Percentiles rank a stretch among this genome's conserved stretches.
phyloP scores from a whole-genome alignment of 2,797 vertebrate genomes.

The Thaleichthys pacificus region DNA sequence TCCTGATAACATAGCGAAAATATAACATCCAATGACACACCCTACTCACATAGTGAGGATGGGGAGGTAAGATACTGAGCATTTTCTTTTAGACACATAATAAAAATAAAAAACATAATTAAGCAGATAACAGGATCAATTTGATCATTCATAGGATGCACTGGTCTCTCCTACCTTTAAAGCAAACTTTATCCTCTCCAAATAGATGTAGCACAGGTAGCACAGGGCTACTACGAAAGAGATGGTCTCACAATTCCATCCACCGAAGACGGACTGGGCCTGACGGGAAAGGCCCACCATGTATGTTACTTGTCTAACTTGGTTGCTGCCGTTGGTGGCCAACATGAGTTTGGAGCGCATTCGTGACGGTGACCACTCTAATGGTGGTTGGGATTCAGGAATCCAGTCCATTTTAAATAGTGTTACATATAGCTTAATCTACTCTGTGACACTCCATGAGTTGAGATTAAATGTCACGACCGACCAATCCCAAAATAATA shows the following conservation, averaged over 20 bases:
- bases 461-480: too few relatives aligned
- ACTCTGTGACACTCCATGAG: too few relatives aligned
- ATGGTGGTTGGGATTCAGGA: background rate
- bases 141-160: too few relatives aligned
- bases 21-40: too few relatives aligned
- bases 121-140: too few relatives aligned
- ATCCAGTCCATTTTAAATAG: conserved; percentile 8
- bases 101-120: too few relatives aligned
- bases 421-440: background rate
- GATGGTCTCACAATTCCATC: background rate
- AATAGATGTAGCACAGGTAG: conserved; percentile 1
- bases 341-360: background rate
- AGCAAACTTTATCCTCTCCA: background rate
- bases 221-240: background rate
- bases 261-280: background rate
- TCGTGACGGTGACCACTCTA: background rate
- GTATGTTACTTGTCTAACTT: background rate
- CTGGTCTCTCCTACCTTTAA: background rate
- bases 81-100: too few relatives aligned
- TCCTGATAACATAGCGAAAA: background rate
- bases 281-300: background rate
- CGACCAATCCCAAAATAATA: too few relatives aligned
- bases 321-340: background rate
- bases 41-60: too few relatives aligned
- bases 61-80: too few relatives aligned